Percentiles rank a stretch among this genome's conserved stretches.
Evolutionary conservation across 37 sponge, comb jelly and placozoan species (phyloP).

Genomic region (Oscarella lobularis): DNA sequence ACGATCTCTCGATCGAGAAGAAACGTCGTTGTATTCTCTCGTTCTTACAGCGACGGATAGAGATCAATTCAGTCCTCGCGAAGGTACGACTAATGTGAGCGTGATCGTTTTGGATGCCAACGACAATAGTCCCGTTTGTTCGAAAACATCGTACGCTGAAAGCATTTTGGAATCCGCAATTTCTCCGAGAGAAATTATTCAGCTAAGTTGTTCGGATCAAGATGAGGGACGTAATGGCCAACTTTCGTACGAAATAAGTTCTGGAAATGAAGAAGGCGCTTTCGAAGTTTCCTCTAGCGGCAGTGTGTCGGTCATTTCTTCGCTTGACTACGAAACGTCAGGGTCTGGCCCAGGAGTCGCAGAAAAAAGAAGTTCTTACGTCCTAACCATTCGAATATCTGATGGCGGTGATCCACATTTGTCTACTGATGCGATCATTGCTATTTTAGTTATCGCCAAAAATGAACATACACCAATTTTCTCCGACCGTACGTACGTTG

Average conservation of each 20-base stretch:
- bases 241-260: constrained; percentile 12
- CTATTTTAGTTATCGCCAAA: neutral
- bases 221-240: constrained; percentile 1
- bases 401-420: neutral
- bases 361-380: neutral
- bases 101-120: constrained; percentile 14
- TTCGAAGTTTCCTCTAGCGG: neutral
- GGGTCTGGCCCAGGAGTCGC: neutral
- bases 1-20: neutral
- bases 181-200: constrained; percentile 5
- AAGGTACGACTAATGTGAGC: constrained; percentile 40
- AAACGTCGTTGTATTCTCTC: too few relatives aligned
- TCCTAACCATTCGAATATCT: neutral
- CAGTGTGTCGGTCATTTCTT: too few relatives aligned
- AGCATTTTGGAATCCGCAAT: constrained; percentile 13
- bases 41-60: too few relatives aligned
- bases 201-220: neutral
- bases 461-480: constrained; percentile 48
- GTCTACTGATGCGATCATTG: neutral
- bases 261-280: neutral
- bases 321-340: neutral
- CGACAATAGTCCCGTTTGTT: neutral
- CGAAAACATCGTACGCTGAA: constrained; percentile 14
- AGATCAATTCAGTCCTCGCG: too few relatives aligned
- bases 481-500: constrained; percentile 19